Percentiles rank a stretch among this genome's conserved stretches.
Conservation (phyloP, 2,888 invertebrate genomes). For the Coenonympha glycerion region DNA sequence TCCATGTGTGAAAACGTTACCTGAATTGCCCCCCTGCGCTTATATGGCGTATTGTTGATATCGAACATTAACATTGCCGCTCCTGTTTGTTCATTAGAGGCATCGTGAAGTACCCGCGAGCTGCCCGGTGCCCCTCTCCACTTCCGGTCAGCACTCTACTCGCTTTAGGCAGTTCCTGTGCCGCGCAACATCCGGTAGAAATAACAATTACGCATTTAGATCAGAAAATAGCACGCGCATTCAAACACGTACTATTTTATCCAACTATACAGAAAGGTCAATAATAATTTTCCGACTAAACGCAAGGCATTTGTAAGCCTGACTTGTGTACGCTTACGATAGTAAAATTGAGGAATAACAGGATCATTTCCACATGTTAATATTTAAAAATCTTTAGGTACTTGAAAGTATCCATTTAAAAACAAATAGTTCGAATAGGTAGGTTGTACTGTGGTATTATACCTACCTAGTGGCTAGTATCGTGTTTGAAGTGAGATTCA, state of each 20-base stretch:
- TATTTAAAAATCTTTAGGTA: background rate
- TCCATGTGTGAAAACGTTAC: no score
- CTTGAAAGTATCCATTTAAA: no score
- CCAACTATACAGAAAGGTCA: background rate
- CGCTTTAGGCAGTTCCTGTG: conserved; percentile 49
- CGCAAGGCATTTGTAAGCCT: no score
- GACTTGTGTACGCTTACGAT: no score
- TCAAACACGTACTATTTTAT: conserved; percentile 8
- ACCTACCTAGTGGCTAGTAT: no score
- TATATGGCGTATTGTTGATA: conserved; percentile 36
- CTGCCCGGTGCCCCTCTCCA: conserved; percentile 27
- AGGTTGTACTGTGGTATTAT: no score
- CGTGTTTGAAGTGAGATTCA: no score
- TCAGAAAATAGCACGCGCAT: conserved; percentile 21
- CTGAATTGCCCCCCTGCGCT: no score
- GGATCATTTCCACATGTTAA: background rate
- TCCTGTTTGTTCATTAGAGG: conserved; percentile 48
- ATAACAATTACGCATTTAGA: conserved; percentile 35
- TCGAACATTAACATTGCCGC: conserved; percentile 37
- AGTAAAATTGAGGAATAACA: no score
- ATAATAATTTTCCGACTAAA: no score
- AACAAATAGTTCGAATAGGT: no score
- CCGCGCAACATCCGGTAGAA: conserved; percentile 61
- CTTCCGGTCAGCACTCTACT: conserved; percentile 54
- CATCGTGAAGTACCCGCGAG: conserved; percentile 43